Evolutionary conservation across 2,888 invertebrate species (phyloP), one percentile per base, ranked within the genome.

Genomic region (Lasioglossum marginatum): DNA sequence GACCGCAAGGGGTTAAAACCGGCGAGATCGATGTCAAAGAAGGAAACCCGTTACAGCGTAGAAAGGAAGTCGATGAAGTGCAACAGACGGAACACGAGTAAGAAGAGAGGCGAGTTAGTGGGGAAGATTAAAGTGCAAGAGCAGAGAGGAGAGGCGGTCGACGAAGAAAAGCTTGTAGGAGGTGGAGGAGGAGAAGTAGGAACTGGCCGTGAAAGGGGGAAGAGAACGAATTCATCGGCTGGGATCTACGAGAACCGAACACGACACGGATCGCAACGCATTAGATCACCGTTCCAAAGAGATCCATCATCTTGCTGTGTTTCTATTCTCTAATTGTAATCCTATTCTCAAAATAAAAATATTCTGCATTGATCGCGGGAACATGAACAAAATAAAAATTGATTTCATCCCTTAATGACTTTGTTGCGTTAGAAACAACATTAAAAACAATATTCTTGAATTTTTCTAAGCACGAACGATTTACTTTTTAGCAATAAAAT

Each of bases 211-310:
- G 75, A 73, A 60, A n/a, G 12, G 23, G 66, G 57, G 63, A 45
- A 43, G 48, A 45, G 48, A 66, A 75, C 72, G 48, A 77, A 81
- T 78, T 77, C 78, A 66, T 80, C 79, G 63, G 40, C 40, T 40
- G 63, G 71, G 10, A n/a, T 72, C 27, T 81, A 73, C 79, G 84
- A 73, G 83, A 87, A 86, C 45, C 77, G 77, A 81, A 70, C 85
- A 31, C 79, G 88, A 85, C 86, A 82, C 82, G 77, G 79, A 86
- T 88, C 87, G 77, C 73, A 77, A 83, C 82, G 82, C 74, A 77
- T 83, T 81, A 83, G 70, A 68, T 81, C 75, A 48, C 6, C 34
- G 34, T 66, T 66, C 19, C 31, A 34, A 34, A 31, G 66, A 66
- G 19, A 66, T 34, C 34, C 6, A 66, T 66, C 66, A 34, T 66